Percentiles rank a stretch among this genome's conserved stretches.
Conservation (phyloP, 2,888 invertebrate genomes). For the Pterostichus madidus region DNA sequence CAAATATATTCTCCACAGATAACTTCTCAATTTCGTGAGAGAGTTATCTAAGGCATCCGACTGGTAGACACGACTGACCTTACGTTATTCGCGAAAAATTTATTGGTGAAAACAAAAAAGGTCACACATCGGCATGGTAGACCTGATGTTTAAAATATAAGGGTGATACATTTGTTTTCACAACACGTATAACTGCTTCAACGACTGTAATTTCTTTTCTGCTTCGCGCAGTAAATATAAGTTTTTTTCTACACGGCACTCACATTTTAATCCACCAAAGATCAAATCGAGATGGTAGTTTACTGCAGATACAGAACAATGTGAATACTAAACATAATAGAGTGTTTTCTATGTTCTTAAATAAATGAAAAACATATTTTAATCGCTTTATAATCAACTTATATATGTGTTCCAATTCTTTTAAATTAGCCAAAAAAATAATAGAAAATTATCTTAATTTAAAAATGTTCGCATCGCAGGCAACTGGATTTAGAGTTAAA, state of each 20-base stretch:
- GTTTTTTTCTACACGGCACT: background rate
- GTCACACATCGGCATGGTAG: background rate
- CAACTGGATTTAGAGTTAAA: no score
- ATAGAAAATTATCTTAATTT: no score
- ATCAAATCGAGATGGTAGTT: background rate
- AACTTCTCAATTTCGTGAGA: constrained; percentile 16
- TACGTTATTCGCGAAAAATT: constrained; percentile 29
- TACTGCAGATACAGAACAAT: constrained; percentile 11
- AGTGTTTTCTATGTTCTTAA: no score
- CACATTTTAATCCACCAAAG: constrained; percentile 30
- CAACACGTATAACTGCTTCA: constrained; percentile 20
- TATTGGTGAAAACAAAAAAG: constrained; percentile 36
- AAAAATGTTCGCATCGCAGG: no score
- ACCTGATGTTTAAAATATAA: constrained; percentile 46
- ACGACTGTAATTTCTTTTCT: constrained; percentile 45
- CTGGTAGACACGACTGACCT: background rate
- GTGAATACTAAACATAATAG: background rate
- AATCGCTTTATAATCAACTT: no score
- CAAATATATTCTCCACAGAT: background rate
- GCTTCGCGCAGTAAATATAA: constrained; percentile 36
- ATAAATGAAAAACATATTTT: no score
- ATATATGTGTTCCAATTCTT: no score
- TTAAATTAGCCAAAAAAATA: no score
- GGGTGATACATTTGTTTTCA: constrained; percentile 37
- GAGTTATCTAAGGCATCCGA: constrained; percentile 25